phyloP scores from a whole-genome alignment of 2,888 invertebrate genomes.

The Euphydryas editha region DNA sequence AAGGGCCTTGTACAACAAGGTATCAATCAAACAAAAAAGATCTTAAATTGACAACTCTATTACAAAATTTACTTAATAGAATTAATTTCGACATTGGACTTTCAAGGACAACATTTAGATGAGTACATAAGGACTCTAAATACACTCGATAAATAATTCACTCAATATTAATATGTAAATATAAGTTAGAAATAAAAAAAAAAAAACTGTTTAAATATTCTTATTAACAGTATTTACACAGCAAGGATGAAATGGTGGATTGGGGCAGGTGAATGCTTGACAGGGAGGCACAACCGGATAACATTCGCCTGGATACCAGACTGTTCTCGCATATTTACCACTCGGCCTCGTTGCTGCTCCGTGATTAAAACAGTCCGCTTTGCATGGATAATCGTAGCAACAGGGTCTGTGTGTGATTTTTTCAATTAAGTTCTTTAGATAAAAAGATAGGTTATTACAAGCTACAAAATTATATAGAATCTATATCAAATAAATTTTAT shows the following conservation, averaged over 20 bases:
- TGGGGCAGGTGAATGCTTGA: slow-evolving; percentile 75
- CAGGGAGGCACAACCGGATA: slow-evolving; percentile 69
- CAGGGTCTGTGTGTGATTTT: slow-evolving; percentile 62
- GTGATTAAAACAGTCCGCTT: slow-evolving; percentile 77
- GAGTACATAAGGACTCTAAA: neutral
- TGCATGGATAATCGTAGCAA: slow-evolving; percentile 78
- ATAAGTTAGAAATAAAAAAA: no score
- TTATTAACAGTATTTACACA: slow-evolving; percentile 74
- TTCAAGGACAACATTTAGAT: neutral
- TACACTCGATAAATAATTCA: no score
- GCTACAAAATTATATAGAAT: no score
- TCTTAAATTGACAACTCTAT: slow-evolving; percentile 28
- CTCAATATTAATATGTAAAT: no score
- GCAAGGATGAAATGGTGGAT: slow-evolving; percentile 75
- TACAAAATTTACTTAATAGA: slow-evolving; percentile 10
- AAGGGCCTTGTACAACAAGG: slow-evolving; percentile 40
- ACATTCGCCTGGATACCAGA: slow-evolving; percentile 77
- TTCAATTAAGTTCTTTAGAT: neutral
- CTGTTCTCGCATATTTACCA: slow-evolving; percentile 72
- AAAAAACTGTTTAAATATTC: slow-evolving; percentile 51
- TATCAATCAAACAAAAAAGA: slow-evolving; percentile 35
- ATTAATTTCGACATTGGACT: neutral
- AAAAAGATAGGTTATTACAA: no score
- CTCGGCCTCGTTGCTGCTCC: slow-evolving; percentile 73
- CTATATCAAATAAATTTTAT: no score